Base-by-base conservation (phyloP, 2,888 invertebrate species). In the Drosophila anceps region DNA sequence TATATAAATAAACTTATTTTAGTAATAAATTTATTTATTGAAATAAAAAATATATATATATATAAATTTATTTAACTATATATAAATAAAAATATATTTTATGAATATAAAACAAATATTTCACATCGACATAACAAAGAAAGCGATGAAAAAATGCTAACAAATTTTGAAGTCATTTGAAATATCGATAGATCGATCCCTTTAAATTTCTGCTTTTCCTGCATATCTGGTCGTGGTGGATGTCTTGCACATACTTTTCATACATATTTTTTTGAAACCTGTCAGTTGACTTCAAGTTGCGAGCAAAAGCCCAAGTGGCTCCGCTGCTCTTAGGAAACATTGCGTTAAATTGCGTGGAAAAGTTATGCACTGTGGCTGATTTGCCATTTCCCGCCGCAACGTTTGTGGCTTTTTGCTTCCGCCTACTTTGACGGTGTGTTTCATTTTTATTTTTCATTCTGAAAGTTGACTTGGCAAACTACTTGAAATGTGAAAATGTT, bases 401-500 rank as follows among this genome's bases (percentile, higher is more conserved):
- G 50, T 31, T 18, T 50, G 31, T 50, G 50, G 31, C 37, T 20
- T 37, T 53, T 18, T 39, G 43, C 43, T 46, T 29, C 48, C 48
- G 72, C 60, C 65, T 69, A 58, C 60, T 60, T 44, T 48, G 9
- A 20, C 46, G 69, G 48, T 66, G 63, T 69, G 64, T 59, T 70
- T 62, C 58, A 15, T 66, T 75, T 70, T 68, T 64, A 78, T 75
- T 68, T 81, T 70, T 20, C 64, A 55, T 61, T 69, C 55, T 48
- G 61, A 51, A 76, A 82, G 83, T 83, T 83, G 83, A 81, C 88
- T 85, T 83, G 69, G 85, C 73, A 72, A 83, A 85, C 85, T 88
- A 77, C 83, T 88, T 88, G 67, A 88, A 88, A 88, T 83, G 73
- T 88, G 73, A 83, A 84, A 85, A 79, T 85, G 77, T 73, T 88